A percentile compares a stretch with the other conserved stretches of the same genome.
These are phyloP conservation scores for Apaloderma vittatum DNA, from an alignment of 2,113 vertebrate genomes.

Conservation along the genomic window DNA sequence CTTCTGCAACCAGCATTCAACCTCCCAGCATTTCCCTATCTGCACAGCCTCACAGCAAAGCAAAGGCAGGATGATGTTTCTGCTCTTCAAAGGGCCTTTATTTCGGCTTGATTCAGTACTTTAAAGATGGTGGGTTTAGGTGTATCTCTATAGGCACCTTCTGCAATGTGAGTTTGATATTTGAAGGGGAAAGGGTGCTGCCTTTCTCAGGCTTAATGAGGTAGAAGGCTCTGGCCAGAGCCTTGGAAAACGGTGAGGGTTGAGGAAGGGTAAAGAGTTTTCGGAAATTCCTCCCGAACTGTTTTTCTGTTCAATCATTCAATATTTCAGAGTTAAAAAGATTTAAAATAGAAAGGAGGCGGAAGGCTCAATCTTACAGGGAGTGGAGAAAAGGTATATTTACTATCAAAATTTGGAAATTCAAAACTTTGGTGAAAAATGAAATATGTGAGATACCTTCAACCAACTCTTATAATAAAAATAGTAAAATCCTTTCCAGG, in stretches of 20 bases:
- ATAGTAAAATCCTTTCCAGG: background rate
- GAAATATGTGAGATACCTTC: background rate
- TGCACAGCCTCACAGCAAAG: background rate
- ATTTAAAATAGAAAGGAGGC: background rate
- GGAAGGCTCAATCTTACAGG: background rate
- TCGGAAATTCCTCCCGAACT: background rate
- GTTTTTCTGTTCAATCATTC: background rate
- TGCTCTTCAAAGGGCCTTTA: conserved; percentile 20
- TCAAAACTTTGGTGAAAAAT: background rate
- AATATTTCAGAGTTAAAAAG: background rate
- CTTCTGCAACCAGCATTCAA: background rate
- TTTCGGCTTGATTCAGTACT: background rate
- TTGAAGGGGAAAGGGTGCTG: background rate
- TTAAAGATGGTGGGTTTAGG: background rate
- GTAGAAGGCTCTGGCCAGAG: background rate
- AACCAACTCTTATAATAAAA: background rate
- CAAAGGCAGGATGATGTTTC: background rate
- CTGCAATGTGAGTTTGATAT: background rate
- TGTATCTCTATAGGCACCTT: background rate
- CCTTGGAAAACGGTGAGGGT: background rate
- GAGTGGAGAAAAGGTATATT: background rate
- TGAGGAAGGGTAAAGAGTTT: background rate
- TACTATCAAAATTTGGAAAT: background rate
- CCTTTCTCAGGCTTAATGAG: background rate
- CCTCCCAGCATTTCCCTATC: background rate